These are phyloP conservation scores for Horisme vitalbata DNA, from an alignment of 2,888 invertebrate genomes.

Conservation along the genomic window DNA sequence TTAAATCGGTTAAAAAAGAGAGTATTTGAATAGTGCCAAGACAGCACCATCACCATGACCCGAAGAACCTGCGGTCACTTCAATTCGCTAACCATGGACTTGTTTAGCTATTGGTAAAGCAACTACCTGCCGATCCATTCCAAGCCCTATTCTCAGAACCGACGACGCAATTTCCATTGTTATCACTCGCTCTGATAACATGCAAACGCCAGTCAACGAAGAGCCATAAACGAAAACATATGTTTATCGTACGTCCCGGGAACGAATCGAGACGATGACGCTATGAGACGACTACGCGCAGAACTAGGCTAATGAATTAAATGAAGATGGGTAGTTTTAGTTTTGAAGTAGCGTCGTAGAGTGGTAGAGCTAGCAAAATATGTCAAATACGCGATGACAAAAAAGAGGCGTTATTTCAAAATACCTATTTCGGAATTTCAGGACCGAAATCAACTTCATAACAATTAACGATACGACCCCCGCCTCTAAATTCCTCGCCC, in stretches of 20 bases:
- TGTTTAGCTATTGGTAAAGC: slow-evolving; percentile 54
- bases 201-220: slow-evolving; percentile 44
- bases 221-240: slow-evolving; percentile 55
- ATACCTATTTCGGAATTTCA: slow-evolving; percentile 82
- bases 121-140: slow-evolving; percentile 39
- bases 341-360: slow-evolving; percentile 3
- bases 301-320: slow-evolving; percentile 31
- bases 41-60: slow-evolving; percentile 58
- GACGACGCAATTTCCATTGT: slow-evolving; percentile 59
- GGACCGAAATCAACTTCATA: slow-evolving; percentile 83
- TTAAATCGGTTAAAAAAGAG: background rate
- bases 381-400: slow-evolving; percentile 51
- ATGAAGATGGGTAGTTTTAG: slow-evolving; percentile 8
- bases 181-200: slow-evolving; percentile 72
- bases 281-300: slow-evolving; percentile 20
- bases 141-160: slow-evolving; percentile 45
- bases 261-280: slow-evolving; percentile 32
- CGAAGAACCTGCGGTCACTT: slow-evolving; percentile 55
- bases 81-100: slow-evolving; percentile 66
- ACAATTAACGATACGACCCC: slow-evolving; percentile 84
- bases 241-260: slow-evolving; percentile 40
- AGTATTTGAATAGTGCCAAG: slow-evolving; percentile 24
- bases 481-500: slow-evolving; percentile 83
- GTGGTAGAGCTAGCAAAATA: slow-evolving; percentile 26
- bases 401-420: slow-evolving; percentile 80